A percentile compares a stretch with the other conserved stretches of the same genome.
These are phyloP conservation scores for Dendroctonus ponderosae DNA, from an alignment of 1,140 invertebrate species.

Conservation along the genomic window DNA sequence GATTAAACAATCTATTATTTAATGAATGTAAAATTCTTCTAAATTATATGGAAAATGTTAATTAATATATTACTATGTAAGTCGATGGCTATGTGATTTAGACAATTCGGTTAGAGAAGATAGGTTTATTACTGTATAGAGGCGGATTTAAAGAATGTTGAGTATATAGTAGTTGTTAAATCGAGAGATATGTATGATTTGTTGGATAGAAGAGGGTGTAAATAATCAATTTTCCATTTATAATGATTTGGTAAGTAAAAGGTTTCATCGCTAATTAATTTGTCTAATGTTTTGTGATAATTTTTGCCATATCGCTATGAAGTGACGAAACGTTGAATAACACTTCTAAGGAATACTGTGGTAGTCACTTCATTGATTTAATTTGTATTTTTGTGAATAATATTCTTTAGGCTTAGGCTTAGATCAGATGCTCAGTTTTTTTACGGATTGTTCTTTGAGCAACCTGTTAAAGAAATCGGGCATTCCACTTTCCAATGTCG, in stretches of 20 bases:
- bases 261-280: constrained; percentile 3
- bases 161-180: no score
- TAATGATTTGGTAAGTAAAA: constrained; percentile 3
- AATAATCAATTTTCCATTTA: constrained; percentile 1
- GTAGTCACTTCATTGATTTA: constrained; percentile 2
- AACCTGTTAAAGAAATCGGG: no score
- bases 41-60: constrained; percentile 4
- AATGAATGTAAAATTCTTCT: constrained; percentile 3
- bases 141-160: no score
- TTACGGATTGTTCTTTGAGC: no score
- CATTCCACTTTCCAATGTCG: no score
- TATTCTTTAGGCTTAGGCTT: background rate
- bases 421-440: no score
- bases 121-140: background rate
- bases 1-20: constrained; percentile 2
- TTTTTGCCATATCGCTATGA: constrained; percentile 4
- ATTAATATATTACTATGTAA: constrained; percentile 4
- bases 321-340: background rate
- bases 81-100: constrained; percentile 3
- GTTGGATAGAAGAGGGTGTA: background rate
- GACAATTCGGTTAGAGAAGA: background rate
- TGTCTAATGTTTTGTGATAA: constrained; percentile 3
- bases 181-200: no score
- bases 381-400: constrained; percentile 5
- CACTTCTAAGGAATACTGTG: background rate